These are phyloP conservation scores for Cyprinus carpio DNA, from an alignment of 2,113 vertebrate genomes.

Conservation along the genomic window DNA sequence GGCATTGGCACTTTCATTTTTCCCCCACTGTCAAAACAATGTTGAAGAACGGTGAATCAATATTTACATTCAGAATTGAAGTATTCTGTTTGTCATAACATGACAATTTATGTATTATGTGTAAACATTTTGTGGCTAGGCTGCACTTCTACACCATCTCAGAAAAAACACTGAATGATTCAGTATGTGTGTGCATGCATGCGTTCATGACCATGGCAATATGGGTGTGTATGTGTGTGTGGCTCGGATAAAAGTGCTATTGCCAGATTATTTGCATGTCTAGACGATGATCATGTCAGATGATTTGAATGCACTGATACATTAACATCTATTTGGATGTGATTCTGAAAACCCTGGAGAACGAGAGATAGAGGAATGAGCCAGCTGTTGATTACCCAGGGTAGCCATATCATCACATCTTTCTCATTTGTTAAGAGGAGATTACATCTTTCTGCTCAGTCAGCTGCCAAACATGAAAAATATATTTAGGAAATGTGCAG, in stretches of 20 bases:
- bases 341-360: slow-evolving; percentile 12
- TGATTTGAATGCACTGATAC: slow-evolving; percentile 27
- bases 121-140: slow-evolving; percentile 32
- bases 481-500: slow-evolving; percentile 42
- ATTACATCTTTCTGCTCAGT: slow-evolving; percentile 59
- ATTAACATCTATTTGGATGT: slow-evolving; percentile 38
- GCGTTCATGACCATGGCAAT: not conserved
- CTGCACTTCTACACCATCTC: not conserved
- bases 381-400: slow-evolving; percentile 48
- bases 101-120: slow-evolving; percentile 53
- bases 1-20: slow-evolving; percentile 60
- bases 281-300: slow-evolving; percentile 22
- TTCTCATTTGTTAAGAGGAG: slow-evolving; percentile 53
- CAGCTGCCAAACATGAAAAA: slow-evolving; percentile 59
- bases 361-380: slow-evolving; percentile 12
- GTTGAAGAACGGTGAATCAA: slow-evolving; percentile 64
- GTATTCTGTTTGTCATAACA: slow-evolving; percentile 58
- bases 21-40: slow-evolving; percentile 54
- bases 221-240: not conserved
- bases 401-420: slow-evolving; percentile 50
- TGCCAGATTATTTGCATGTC: slow-evolving; percentile 34
- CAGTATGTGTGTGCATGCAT: not conserved
- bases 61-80: slow-evolving; percentile 71
- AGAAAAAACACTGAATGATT: not conserved
- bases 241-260: not conserved